phyloP scores from a whole-genome alignment of 2,888 invertebrate genomes.

The Amphipoea oculea region DNA sequence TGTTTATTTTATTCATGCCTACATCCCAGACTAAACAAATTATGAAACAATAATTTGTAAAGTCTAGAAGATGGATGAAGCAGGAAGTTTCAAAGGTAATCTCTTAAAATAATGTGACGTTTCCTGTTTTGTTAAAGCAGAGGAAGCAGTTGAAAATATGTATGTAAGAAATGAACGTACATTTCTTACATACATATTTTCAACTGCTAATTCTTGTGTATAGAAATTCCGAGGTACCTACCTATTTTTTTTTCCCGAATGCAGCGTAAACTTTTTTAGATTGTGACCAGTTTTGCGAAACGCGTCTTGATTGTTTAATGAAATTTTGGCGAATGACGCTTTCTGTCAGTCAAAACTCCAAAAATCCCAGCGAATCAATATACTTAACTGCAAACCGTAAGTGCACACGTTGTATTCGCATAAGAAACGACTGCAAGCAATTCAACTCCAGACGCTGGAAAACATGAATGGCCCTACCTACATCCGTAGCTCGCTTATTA shows the following conservation, averaged over 20 bases:
- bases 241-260: not conserved
- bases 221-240: not conserved
- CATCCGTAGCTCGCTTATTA: not conserved
- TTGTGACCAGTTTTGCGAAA: not conserved
- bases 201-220: too few species aligned
- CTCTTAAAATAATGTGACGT: constrained; percentile 38
- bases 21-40: constrained; percentile 35
- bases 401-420: not conserved
- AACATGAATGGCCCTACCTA: not conserved
- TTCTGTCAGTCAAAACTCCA: not conserved
- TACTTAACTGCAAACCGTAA: too few species aligned
- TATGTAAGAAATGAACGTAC: not conserved
- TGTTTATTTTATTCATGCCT: constrained; percentile 5
- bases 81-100: constrained; percentile 27
- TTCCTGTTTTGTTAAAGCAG: constrained; percentile 11
- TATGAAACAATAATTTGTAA: constrained; percentile 13
- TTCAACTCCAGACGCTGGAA: not conserved
- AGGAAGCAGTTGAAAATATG: not conserved
- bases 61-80: constrained; percentile 17
- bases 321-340: not conserved
- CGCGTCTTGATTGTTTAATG: not conserved
- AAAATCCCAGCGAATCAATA: not conserved
- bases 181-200: too few species aligned
- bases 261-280: not conserved
- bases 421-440: not conserved